phyloP scores from a whole-genome alignment of 2,113 vertebrate species.

The Atherinomorus stipes region DNA sequence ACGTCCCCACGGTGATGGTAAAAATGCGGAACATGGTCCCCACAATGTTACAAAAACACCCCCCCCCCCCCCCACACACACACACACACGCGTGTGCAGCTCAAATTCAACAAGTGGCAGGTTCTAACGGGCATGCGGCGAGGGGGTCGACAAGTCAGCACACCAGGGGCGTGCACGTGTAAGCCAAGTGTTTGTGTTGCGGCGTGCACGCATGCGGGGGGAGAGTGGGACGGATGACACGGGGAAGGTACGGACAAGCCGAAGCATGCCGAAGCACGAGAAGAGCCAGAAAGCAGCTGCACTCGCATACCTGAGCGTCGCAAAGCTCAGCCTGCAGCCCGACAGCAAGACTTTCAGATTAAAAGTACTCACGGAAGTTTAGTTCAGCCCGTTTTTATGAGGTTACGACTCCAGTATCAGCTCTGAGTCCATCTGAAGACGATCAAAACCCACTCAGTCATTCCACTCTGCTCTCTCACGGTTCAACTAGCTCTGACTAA shows the following conservation, averaged over 20 bases:
- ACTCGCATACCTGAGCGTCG: slow-evolving; percentile 69
- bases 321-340: slow-evolving; percentile 42
- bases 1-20: too few relatives aligned
- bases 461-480: neutral
- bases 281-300: slow-evolving; percentile 54
- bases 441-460: neutral
- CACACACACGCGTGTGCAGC: slow-evolving; percentile 2
- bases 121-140: slow-evolving; percentile 41
- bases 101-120: slow-evolving; percentile 42
- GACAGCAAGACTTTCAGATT: neutral
- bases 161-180: neutral
- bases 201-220: neutral
- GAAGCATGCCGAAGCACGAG: slow-evolving; percentile 62
- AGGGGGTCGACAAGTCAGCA: neutral
- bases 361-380: too few relatives aligned
- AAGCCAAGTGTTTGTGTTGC: neutral
- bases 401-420: neutral
- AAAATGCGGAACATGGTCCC: too few relatives aligned
- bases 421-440: neutral
- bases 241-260: slow-evolving; percentile 50
- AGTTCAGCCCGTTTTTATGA: too few relatives aligned
- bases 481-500: neutral
- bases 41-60: too few relatives aligned
- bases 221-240: slow-evolving; percentile 18
- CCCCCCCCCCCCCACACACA: slow-evolving; percentile 5